These are phyloP conservation scores for Drosophila kambysellisi DNA, from an alignment of 2,888 invertebrate genomes.

Conservation along the genomic window DNA sequence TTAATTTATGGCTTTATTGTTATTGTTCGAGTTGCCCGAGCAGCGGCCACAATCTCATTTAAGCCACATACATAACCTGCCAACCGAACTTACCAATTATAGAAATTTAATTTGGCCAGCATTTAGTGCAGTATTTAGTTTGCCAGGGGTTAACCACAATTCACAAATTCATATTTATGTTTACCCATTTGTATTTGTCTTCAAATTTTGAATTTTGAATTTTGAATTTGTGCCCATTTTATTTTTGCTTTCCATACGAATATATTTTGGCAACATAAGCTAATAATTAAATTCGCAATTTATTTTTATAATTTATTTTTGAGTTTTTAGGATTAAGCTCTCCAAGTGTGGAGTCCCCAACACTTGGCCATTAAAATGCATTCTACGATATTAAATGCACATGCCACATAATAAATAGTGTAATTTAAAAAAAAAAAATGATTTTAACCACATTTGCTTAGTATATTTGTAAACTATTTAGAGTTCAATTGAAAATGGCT, in stretches of 20 bases:
- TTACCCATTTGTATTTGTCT: slow-evolving; percentile 32
- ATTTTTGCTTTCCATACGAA: neutral
- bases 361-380: neutral
- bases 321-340: neutral
- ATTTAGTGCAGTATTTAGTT: slow-evolving; percentile 27
- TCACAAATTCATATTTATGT: slow-evolving; percentile 18
- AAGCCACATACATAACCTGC: slow-evolving; percentile 16
- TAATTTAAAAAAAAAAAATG: neutral
- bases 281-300: neutral
- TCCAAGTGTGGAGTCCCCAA: neutral
- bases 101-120: slow-evolving; percentile 34
- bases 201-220: neutral
- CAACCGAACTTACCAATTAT: slow-evolving; percentile 27
- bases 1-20: slow-evolving; percentile 30
- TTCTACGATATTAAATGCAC: neutral
- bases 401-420: neutral
- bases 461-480: neutral
- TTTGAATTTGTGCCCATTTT: neutral
- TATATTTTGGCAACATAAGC: neutral
- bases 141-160: slow-evolving; percentile 5
- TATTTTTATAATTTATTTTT: neutral
- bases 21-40: slow-evolving; percentile 8
- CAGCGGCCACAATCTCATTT: slow-evolving; percentile 31
- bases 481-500: neutral
- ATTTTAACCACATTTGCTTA: neutral